Evolutionary conservation across 2,113 vertebrate genomes (phyloP), one percentile per base, ranked within the genome.

Genomic region (Malaclemys terrapin): DNA sequence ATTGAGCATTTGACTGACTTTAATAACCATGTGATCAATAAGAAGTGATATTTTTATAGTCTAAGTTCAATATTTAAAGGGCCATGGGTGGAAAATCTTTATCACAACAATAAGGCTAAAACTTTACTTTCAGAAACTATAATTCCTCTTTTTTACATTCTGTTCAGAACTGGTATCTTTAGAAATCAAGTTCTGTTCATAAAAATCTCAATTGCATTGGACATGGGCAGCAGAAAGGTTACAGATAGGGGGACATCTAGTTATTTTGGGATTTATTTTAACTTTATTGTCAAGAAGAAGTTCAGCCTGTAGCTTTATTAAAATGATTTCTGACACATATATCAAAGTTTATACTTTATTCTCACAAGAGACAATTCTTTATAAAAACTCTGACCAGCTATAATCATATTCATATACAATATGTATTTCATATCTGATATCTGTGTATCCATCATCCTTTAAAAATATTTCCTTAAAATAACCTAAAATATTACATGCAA

Each of bases 21-120:
- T 99, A 99, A 99, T 99, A 99, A 99, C 98, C 98, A 98, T 97
- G 98, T 99, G 99, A 99, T 99, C 99, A 99, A 99, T 99, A 99
- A 98, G 98, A 99, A 98, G 98, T 99, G 99, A 98, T 99, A 99
- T 99, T 99, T 99, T 99, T 99, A 99, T 98, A 99, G 99, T 97
- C 98, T 98, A 98, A 98, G 98, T 98, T 99, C 98, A 99, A 99
- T 99, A 99, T 99, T 98, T 98, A 98, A 98, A 99, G 98, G 98
- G 98, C 98, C 98, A 98, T 79, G 89, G 97, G 95, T 98, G 98
- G 98, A 25, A 53, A 98, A 99, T 98, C 98, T 99, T 99, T 98
- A 99, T 99, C 98, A 99, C 98, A 98, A 98, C 98, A 99, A 98
- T 99, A 99, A 99, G 98, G 97, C 97, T 98, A 99, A 99, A 99